Conservation (phyloP, 1,140 invertebrate species). For the Samia ricini region DNA sequence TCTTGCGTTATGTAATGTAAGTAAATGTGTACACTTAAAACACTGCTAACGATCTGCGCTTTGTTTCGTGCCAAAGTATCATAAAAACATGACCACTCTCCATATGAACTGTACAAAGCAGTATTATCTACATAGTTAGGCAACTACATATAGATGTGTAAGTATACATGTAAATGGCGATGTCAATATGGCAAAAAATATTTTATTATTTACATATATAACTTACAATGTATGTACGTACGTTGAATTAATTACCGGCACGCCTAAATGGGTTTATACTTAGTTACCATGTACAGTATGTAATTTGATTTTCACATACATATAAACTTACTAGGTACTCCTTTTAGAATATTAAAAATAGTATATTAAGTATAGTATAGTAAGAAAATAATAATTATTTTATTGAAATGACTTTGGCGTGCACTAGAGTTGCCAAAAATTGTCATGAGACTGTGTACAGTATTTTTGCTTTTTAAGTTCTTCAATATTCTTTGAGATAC, state of each 20-base stretch:
- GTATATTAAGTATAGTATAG: no score
- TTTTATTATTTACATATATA: background rate
- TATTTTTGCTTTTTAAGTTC: background rate
- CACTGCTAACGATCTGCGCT: background rate
- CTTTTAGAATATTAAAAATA: background rate
- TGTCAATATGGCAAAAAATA: background rate
- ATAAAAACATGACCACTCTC: background rate
- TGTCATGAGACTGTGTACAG: background rate
- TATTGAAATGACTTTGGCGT: background rate
- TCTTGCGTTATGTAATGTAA: background rate
- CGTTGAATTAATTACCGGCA: slow-evolving; percentile 10
- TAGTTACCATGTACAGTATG: background rate
- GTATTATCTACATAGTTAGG: background rate
- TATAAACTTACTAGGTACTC: background rate
- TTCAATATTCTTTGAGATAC: background rate
- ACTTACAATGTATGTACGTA: background rate
- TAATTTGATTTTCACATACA: background rate
- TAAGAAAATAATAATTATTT: no score
- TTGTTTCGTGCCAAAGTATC: background rate
- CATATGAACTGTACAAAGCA: background rate
- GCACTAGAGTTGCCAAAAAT: background rate
- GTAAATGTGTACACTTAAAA: background rate
- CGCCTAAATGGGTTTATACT: background rate
- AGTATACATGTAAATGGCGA: background rate
- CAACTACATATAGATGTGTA: background rate